Evolutionary conservation across 1,140 invertebrate genomes (phyloP), one percentile per base, ranked within the genome.

Genomic region (Pogonus chalceus): DNA sequence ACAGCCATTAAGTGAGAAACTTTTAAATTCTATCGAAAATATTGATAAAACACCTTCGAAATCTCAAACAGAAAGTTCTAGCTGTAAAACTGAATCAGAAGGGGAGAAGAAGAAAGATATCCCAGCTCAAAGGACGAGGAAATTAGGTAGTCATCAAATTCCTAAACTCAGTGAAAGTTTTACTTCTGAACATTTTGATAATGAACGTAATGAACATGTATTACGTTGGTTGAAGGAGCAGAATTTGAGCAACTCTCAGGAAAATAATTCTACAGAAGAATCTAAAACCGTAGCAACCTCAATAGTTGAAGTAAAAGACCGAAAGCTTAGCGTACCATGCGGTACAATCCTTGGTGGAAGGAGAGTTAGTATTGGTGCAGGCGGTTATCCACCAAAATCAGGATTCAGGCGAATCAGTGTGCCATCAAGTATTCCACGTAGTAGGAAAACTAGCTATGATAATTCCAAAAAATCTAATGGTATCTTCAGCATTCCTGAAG

Each of bases 161-260:
- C 64, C 65, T 26, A 66, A 67, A 48, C 58, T 69, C 2, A 69
- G 69, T 54, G 68, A 70, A 55, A 70, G 68, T 47, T 62, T 56
- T 50, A 35, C 37, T 18, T 22, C 49, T 56, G 55, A 57, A 46
- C 21, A 23, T 16, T 20, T 56, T 23, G 64, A 65, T 24, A 61
- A 65, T 39, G 63, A 69, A 39, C 52, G 62, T n/a, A 70, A 68
- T 60, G 68, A 69, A 47, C 67, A 70, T 51, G 56, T 70, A 7
- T 54, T 70, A 12, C 54, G 67, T 12, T 70, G 68, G 68, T 55
- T 70, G 16, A 70, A 67, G 49, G 63, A 69, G 46, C 68, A 70
- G 35, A 69, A 69, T 52, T 18, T 43, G 9, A 18, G 9, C 37
- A 43, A 9, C 3, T 43, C 37, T 9, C n/a, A n/a, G n/a, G n/a